Evolutionary conservation across 2,113 vertebrate genomes (phyloP), one percentile per base, ranked within the genome.

Genomic region (Corvus hawaiiensis): DNA sequence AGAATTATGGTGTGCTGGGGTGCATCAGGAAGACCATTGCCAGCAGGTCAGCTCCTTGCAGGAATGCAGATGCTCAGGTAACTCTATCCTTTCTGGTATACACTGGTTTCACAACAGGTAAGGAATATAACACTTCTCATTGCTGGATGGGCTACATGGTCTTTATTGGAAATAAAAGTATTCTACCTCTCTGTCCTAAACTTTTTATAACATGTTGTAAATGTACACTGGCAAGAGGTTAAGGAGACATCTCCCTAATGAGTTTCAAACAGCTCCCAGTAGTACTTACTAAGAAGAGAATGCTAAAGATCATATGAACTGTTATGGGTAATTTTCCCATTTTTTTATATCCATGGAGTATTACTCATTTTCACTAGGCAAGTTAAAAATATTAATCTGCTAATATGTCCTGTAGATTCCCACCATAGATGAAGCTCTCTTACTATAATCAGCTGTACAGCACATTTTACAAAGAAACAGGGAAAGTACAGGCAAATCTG

Each of bases 91-190:
- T 81, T 90, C 83, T 94, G 93, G 68, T 68, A 90, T 10, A 24
- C 49, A 51, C 90, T 75, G 72, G 56, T 78, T 96, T 93, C 83
- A 61, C 76, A 84, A 94, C 21, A 92, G 61, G 49, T 87, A 93
- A 86, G 76, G 52, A 80, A 49, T 13, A 17, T 22, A 78, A 71
- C 22, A 18, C 44, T 51, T 54, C 54, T 79, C 51, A 22, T 46
- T 66, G 43, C 61, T 88, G 39, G 9, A 41, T 44, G 35, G 33
- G 52, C 55, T 71, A 66, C 19, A 2, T 16, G 35, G 5, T 51
- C 61, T 88, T 54, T 17, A 33, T 35, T 44, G 39, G 48, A 77
- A 80, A 63, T 41, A 56, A 66, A 93, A 94, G 48, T 51, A 69
- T n/a, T 72, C 41, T 76, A 21, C 41, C 8, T 33, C 46, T 58